Evolutionary conservation across 2,888 invertebrate genomes (phyloP).

Genomic region (Caradrina clavipalpis): DNA sequence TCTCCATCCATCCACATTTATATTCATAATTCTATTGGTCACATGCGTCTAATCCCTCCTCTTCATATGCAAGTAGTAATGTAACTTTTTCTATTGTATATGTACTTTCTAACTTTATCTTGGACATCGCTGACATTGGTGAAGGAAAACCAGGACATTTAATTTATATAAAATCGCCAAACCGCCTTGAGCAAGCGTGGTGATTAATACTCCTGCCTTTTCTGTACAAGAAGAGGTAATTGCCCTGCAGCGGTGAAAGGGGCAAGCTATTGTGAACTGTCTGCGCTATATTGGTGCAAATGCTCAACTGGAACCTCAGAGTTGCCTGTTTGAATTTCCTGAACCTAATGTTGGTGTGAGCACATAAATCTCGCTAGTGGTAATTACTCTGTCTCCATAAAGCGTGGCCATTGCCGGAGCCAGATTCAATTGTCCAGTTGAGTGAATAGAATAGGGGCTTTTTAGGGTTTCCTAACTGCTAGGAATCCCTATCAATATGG

Average conservation of each 20-base stretch:
- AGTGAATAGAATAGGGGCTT: conserved; percentile 55
- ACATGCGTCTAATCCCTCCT: no score
- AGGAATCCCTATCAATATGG: conserved; percentile 52
- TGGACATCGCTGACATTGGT: no score
- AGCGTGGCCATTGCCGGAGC: conserved; percentile 42
- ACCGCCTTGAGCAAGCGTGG: no score
- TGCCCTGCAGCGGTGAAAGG: background rate
- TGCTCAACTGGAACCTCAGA: conserved; percentile 6
- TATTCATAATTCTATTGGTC: no score
- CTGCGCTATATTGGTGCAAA: conserved; percentile 20
- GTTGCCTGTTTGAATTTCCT: conserved; percentile 38
- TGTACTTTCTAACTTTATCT: no score
- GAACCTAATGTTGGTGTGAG: conserved; percentile 45
- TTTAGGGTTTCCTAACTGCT: conserved; percentile 58
- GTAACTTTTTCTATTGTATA: no score
- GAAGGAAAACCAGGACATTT: no score
- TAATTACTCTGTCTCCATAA: conserved; percentile 59
- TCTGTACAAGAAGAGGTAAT: no score
- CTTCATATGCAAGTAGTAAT: no score
- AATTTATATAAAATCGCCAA: no score
- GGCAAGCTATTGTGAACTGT: background rate
- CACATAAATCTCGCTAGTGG: conserved; percentile 53
- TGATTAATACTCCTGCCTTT: no score
- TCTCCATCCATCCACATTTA: no score
- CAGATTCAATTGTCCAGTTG: conserved; percentile 61